Percentiles rank a stretch among this genome's conserved stretches.
phyloP scores from a whole-genome alignment of 2,797 vertebrate genomes.

The Thamnophis elegans region DNA sequence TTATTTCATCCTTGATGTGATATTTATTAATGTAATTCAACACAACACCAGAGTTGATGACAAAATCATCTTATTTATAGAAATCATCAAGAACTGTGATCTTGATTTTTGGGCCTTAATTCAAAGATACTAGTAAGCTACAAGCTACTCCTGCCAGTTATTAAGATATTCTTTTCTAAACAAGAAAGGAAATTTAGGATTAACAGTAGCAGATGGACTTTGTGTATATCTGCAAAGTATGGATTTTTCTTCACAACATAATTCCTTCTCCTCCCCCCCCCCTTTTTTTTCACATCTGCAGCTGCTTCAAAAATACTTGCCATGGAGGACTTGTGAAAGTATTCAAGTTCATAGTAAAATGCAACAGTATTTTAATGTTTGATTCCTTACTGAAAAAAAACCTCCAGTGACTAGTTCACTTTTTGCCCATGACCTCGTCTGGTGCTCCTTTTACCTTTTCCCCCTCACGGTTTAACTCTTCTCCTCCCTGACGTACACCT shows the following conservation, averaged over 20 bases:
- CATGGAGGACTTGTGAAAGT: constrained; percentile 19
- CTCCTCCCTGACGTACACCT: constrained; percentile 70
- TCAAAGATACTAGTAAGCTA: neutral
- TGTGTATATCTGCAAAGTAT: neutral
- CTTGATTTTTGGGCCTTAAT: neutral
- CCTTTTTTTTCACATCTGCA: constrained; percentile 30
- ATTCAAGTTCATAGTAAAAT: neutral
- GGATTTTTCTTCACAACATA: constrained; percentile 40
- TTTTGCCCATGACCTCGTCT: constrained; percentile 40
- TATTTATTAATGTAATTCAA: constrained; percentile 11
- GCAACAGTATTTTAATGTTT: constrained; percentile 32
- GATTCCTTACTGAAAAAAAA: neutral
- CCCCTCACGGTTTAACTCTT: constrained; percentile 59
- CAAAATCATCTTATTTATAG: constrained; percentile 28
- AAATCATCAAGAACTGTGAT: neutral
- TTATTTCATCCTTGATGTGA: constrained; percentile 7
- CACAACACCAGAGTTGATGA: constrained; percentile 1
- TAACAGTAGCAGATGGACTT: neutral
- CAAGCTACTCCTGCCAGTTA: neutral
- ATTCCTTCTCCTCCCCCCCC: constrained; percentile 12
- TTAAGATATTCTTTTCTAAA: neutral
- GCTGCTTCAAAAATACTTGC: constrained; percentile 52
- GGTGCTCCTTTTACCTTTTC: constrained; percentile 43
- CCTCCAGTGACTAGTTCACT: neutral
- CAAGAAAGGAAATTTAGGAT: neutral